Percentiles rank a stretch among this genome's conserved stretches.
Evolutionary conservation across 2,797 vertebrate genomes (phyloP).

Genomic region (Onychomys leucogaster): DNA sequence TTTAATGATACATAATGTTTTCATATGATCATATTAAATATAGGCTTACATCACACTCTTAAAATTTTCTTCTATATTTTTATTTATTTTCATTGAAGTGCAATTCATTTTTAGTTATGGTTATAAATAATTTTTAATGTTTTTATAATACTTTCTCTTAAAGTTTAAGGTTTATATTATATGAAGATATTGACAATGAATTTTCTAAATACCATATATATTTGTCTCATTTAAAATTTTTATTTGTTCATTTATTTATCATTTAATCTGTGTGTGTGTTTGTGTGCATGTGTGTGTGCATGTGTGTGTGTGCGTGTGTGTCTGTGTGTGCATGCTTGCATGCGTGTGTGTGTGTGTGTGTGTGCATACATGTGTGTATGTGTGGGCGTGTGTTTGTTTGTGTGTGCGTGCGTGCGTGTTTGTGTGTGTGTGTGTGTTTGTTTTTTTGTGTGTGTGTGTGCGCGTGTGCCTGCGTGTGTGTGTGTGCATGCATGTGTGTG

Average conservation of each 20-base stretch:
- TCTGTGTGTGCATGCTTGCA: too few species aligned
- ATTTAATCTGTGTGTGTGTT: too few species aligned
- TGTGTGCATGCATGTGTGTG: too few species aligned
- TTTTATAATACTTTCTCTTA: not conserved
- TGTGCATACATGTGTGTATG: too few species aligned
- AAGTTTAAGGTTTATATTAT: not conserved
- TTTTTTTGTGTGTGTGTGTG: too few species aligned
- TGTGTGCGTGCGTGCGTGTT: too few species aligned
- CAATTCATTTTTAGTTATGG: constrained; percentile 78
- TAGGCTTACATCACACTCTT: constrained; percentile 18
- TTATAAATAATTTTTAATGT: not conserved
- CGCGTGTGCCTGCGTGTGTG: too few species aligned
- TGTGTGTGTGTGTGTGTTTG: too few species aligned
- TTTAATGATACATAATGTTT: constrained; percentile 88
- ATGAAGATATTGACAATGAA: not conserved
- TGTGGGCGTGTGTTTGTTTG: too few species aligned
- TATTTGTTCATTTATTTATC: not conserved
- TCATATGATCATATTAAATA: constrained; percentile 88
- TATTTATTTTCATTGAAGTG: constrained; percentile 86
- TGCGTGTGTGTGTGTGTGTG: too few species aligned
- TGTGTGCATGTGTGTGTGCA: too few species aligned
- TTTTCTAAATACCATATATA: not conserved
- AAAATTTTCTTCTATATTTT: constrained; percentile 62
- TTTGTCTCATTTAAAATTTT: not conserved
- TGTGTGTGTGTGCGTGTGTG: too few species aligned